Base-by-base conservation (phyloP, 2,888 invertebrate species). In the Himalopsyche tibetana region DNA sequence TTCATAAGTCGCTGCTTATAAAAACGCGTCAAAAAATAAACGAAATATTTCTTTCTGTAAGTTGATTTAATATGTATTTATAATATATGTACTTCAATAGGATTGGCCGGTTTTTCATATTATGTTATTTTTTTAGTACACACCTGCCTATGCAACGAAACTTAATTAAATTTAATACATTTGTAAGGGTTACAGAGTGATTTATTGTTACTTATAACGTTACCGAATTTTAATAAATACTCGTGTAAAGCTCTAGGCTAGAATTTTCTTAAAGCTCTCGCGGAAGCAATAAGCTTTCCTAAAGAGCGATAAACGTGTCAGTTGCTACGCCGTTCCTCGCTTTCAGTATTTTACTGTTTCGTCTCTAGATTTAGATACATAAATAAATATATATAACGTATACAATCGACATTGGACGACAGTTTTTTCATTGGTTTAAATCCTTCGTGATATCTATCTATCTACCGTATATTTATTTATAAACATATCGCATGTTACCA, bases 231-330 rank as follows among this genome's bases (percentile, higher is more conserved):
- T 6, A 63, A 63, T 19, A 28, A 63, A 19, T 11, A 63, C 9
- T 19, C n/a, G 4, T 5, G 19, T 63, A 63, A 63, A 19, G 19
- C 63, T 63, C 63, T n/a, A 63, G 28, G 63, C 6, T 28, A 63
- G 63, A 63, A 63, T 63, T 63, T 63, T 63, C 19, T 63, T 9
- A 19, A 63, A 63, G 63, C 63, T 63, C 63, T 19, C 63, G 63
- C 63, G 63, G 63, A 63, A 63, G 63, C 63, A 63, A 63, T 63
- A 63, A 63, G 63, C 63, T 63, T 28, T 19, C 8, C 2, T 28
- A 28, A 51, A 63, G 63, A 63, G n/a, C 63, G 9, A 63, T 63
- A 63, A 63, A 63, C 63, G 19, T 63, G 63, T 63, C 63, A 63
- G 63, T 63, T 19, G 19, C 63, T 63, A 28, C 51, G 15, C 15